These are phyloP conservation scores for Malachius bipustulatus DNA, from an alignment of 2,888 invertebrate genomes.

Conservation along the genomic window DNA sequence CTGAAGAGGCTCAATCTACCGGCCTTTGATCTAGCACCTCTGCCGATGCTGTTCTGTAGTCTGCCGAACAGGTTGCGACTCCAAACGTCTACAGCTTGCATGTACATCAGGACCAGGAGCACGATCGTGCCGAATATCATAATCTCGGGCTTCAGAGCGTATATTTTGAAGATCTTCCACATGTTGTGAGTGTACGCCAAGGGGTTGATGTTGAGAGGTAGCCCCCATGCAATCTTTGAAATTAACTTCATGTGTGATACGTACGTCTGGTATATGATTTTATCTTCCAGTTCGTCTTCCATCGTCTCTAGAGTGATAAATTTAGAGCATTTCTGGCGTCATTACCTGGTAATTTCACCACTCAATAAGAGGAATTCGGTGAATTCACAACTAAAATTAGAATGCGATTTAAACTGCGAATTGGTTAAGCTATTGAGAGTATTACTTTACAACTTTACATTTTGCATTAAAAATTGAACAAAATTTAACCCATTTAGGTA, in stretches of 20 bases:
- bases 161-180: conserved; percentile 67
- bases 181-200: conserved; percentile 57
- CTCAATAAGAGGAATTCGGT: neutral
- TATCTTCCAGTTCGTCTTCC: conserved; percentile 89
- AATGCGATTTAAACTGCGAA: neutral
- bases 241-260: conserved; percentile 75
- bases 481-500: too few relatives aligned
- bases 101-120: conserved; percentile 62
- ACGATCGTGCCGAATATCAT: conserved; percentile 58
- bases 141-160: conserved; percentile 70
- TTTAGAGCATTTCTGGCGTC: neutral
- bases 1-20: conserved; percentile 46
- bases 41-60: conserved; percentile 54
- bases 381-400: conserved; percentile 1
- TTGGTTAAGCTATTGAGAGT: neutral
- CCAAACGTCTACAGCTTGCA: conserved; percentile 76
- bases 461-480: too few relatives aligned
- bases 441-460: neutral
- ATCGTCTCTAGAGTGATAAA: conserved; percentile 37
- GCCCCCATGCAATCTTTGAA: conserved; percentile 67
- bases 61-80: conserved; percentile 59
- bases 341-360: neutral
- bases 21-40: conserved; percentile 42
- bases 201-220: conserved; percentile 52
- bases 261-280: conserved; percentile 78